These are phyloP conservation scores for Micrasema minimum DNA, from an alignment of 1,140 invertebrate genomes.

Conservation along the genomic window DNA sequence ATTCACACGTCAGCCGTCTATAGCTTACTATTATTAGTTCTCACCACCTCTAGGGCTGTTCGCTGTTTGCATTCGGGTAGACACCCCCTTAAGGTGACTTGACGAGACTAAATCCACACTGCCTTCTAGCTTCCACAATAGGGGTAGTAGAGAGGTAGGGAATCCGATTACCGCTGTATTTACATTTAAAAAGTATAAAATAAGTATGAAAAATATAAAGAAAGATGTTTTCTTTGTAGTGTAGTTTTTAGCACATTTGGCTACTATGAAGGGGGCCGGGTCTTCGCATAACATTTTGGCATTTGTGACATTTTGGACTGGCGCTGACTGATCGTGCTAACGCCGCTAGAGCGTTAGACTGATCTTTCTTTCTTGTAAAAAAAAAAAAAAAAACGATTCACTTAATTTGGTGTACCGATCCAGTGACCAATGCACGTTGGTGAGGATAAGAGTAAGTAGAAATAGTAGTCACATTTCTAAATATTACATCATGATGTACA, in stretches of 20 bases:
- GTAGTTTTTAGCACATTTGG: neutral
- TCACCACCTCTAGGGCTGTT: neutral
- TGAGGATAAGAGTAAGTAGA: too few relatives aligned
- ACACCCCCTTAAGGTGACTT: slow-evolving; percentile 18
- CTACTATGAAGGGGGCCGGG: too few relatives aligned
- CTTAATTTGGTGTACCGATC: too few relatives aligned
- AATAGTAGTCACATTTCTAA: too few relatives aligned
- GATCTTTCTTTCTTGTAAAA: too few relatives aligned
- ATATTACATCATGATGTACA: too few relatives aligned
- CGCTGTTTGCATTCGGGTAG: slow-evolving; percentile 10
- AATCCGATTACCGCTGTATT: neutral
- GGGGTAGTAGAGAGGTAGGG: neutral
- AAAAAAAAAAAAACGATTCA: too few relatives aligned
- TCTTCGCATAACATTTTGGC: too few relatives aligned
- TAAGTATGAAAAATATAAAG: neutral
- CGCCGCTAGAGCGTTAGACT: too few relatives aligned
- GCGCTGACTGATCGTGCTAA: too few relatives aligned
- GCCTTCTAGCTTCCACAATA: neutral
- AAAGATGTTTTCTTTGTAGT: neutral
- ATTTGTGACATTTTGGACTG: too few relatives aligned
- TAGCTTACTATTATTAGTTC: slow-evolving; percentile 14
- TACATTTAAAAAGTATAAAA: neutral
- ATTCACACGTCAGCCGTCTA: slow-evolving; percentile 5
- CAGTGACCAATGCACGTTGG: too few relatives aligned
- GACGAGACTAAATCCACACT: slow-evolving; percentile 5